These are phyloP conservation scores for Tautogolabrus adspersus DNA, from an alignment of 2,113 vertebrate genomes.

Conservation along the genomic window DNA sequence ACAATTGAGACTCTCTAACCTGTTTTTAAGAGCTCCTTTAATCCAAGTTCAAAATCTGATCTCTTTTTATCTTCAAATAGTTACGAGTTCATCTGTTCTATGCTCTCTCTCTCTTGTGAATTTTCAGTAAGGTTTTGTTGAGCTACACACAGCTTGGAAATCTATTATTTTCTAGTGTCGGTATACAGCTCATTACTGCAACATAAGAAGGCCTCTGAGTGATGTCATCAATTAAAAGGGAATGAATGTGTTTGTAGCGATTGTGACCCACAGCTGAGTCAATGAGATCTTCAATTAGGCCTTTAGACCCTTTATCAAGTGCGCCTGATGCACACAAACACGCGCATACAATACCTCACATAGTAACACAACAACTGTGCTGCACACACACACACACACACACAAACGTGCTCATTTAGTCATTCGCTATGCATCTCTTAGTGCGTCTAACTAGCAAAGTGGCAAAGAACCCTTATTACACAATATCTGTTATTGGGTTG, in stretches of 20 bases:
- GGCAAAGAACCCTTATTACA: slow-evolving; percentile 19
- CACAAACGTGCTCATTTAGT: background rate
- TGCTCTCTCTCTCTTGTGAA: background rate
- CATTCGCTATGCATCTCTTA: slow-evolving; percentile 30
- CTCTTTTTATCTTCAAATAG: background rate
- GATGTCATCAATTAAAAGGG: slow-evolving; percentile 58
- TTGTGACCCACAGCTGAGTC: slow-evolving; percentile 53
- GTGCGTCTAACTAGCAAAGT: slow-evolving; percentile 31
- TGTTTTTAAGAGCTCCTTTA: slow-evolving; percentile 5
- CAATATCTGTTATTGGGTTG: slow-evolving; percentile 31
- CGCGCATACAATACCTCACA: background rate
- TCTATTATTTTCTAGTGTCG: background rate
- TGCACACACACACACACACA: slow-evolving; percentile 4
- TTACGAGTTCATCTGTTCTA: background rate
- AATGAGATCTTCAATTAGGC: slow-evolving; percentile 64
- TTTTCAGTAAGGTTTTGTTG: slow-evolving; percentile 7
- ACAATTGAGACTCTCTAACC: too few relatives aligned
- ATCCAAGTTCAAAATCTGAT: slow-evolving; percentile 2
- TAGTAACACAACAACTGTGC: background rate
- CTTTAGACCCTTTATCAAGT: slow-evolving; percentile 55
- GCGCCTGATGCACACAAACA: slow-evolving; percentile 14
- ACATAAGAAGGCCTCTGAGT: slow-evolving; percentile 12
- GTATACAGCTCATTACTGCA: background rate
- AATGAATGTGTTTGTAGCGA: slow-evolving; percentile 56
- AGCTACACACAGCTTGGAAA: background rate